These are phyloP conservation scores for Cichlasoma orientale DNA, from an alignment of 2,797 vertebrate genomes.

Conservation along the genomic window DNA sequence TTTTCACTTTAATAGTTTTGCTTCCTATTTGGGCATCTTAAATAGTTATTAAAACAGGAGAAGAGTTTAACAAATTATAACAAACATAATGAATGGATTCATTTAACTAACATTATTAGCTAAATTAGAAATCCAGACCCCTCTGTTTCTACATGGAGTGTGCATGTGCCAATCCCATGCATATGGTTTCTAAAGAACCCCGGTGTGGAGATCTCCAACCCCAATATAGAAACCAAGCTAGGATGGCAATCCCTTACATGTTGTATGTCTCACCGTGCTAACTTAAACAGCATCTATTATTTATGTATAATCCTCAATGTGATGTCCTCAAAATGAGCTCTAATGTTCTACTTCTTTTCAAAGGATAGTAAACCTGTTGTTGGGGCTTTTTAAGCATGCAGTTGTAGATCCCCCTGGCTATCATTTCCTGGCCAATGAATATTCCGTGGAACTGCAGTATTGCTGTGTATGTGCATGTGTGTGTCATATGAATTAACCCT, in stretches of 20 bases:
- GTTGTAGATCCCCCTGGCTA: slow-evolving; percentile 50
- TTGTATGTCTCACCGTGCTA: slow-evolving; percentile 14
- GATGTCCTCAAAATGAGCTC: slow-evolving; percentile 17
- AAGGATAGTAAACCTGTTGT: slow-evolving; percentile 28
- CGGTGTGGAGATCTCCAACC: slow-evolving; percentile 41
- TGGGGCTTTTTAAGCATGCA: slow-evolving; percentile 63
- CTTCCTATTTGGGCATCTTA: neutral
- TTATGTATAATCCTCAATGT: slow-evolving; percentile 26
- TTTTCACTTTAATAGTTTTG: neutral
- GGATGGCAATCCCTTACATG: slow-evolving; percentile 51
- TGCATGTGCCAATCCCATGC: slow-evolving; percentile 69
- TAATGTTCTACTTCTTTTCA: slow-evolving; percentile 9
- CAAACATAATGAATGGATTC: neutral
- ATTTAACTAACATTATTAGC: neutral
- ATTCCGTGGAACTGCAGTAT: slow-evolving; percentile 51
- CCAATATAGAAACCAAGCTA: slow-evolving; percentile 67
- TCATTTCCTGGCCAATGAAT: slow-evolving; percentile 35
- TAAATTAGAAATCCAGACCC: slow-evolving; percentile 17
- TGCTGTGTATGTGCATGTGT: slow-evolving; percentile 63
- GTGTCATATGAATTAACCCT: slow-evolving; percentile 61
- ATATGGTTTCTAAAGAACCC: slow-evolving; percentile 68
- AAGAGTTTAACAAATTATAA: neutral
- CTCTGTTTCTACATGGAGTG: slow-evolving; percentile 35
- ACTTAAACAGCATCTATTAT: slow-evolving; percentile 16
- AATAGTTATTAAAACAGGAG: slow-evolving; percentile 6